Evolutionary conservation across 2,888 invertebrate genomes (phyloP).

Genomic region (Caenorhabditis sp.): DNA sequence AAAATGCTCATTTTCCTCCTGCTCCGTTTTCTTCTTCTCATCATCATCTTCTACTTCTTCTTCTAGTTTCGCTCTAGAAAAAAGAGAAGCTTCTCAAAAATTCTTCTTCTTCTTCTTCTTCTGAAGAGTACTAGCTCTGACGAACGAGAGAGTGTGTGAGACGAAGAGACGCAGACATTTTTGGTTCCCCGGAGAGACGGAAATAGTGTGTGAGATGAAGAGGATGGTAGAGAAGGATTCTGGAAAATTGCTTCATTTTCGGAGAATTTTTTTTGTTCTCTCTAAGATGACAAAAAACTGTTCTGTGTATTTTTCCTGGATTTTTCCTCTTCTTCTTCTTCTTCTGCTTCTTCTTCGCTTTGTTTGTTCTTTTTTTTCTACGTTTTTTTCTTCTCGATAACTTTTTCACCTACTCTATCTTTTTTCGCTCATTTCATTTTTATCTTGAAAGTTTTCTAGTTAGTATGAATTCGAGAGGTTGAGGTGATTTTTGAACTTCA

Average conservation of each 20-base stretch:
- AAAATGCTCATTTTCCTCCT: no score
- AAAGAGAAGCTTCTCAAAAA: not conserved
- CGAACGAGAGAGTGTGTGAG: not conserved
- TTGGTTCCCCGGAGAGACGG: not conserved
- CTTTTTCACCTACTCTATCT: not conserved
- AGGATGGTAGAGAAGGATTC: not conserved
- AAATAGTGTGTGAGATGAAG: not conserved
- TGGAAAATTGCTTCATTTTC: not conserved
- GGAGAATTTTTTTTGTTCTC: no score
- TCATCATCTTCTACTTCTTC: no score
- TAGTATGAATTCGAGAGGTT: no score
- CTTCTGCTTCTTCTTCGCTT: not conserved
- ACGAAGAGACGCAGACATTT: not conserved
- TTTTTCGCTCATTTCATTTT: slow-evolving; percentile 11
- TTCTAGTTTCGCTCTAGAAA: no score
- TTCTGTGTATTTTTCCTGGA: no score
- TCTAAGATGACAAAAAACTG: no score
- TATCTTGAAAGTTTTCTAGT: slow-evolving; percentile 6
- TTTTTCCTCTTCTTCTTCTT: not conserved
- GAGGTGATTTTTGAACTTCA: no score
- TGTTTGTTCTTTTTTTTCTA: slow-evolving; percentile 1
- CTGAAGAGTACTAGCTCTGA: no score
- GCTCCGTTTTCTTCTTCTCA: no score
- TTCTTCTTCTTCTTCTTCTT: not conserved
- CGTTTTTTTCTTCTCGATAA: slow-evolving; percentile 5